Conservation (phyloP, 2,797 vertebrate species). For the Saxicola maurus region DNA sequence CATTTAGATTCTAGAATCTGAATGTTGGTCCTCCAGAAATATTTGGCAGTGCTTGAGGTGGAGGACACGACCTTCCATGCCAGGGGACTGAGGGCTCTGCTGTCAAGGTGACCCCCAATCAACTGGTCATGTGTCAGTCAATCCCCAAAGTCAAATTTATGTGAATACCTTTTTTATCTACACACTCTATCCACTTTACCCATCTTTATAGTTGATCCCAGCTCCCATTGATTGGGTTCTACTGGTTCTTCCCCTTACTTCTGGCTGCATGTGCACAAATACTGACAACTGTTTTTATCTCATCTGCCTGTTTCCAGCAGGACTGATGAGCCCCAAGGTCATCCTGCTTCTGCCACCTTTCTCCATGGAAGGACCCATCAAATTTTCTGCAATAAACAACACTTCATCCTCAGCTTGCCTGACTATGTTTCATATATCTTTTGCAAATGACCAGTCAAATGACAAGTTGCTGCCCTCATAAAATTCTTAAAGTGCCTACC, state of each 20-base stretch:
- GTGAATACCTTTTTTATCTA: background rate
- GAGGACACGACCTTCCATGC: background rate
- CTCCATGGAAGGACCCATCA: background rate
- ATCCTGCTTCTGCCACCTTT: background rate
- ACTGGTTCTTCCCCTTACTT: background rate
- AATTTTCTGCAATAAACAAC: constrained; percentile 1
- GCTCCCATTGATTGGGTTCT: accelerated
- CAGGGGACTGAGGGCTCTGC: background rate
- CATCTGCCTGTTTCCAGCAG: background rate
- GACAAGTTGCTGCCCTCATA: constrained; percentile 23
- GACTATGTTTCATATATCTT: background rate
- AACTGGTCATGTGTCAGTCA: background rate
- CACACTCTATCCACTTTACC: background rate
- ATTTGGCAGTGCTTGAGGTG: background rate
- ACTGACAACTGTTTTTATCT: background rate
- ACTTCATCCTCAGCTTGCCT: background rate
- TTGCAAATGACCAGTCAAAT: constrained; percentile 1
- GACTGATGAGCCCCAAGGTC: background rate
- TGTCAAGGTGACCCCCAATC: background rate
- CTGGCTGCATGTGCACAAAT: background rate
- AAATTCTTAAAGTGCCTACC: constrained; percentile 11
- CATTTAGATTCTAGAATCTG: background rate
- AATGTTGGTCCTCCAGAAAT: background rate
- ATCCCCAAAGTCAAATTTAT: background rate
- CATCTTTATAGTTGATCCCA: background rate